phyloP scores from a whole-genome alignment of 2,113 vertebrate genomes.

The Pelobates fuscus region DNA sequence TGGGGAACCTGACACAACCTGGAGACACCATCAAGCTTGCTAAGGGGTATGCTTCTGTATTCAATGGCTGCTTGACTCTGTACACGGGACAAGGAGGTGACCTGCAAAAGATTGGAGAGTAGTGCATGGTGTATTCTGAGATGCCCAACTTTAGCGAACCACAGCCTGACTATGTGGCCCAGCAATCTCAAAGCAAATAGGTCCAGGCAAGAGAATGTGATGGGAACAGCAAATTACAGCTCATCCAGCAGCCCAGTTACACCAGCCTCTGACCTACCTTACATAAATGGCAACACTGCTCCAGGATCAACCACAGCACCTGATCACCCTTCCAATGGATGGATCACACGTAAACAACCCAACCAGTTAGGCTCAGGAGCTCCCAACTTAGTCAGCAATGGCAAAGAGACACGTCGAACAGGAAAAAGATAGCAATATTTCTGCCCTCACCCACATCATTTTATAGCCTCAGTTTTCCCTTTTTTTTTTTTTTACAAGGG shows the following conservation, averaged over 20 bases:
- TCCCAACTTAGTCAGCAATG: constrained; percentile 68
- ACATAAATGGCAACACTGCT: constrained; percentile 70
- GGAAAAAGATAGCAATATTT: constrained; percentile 71
- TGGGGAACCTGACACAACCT: constrained; percentile 78
- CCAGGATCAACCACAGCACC: constrained; percentile 56
- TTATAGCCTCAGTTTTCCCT: too few relatives aligned
- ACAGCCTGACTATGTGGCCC: constrained; percentile 74
- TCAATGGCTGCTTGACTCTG: constrained; percentile 80
- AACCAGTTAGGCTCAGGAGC: constrained; percentile 59
- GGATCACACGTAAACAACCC: constrained; percentile 68
- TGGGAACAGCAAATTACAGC: constrained; percentile 28
- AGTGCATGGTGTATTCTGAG: constrained; percentile 84
- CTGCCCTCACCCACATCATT: background rate
- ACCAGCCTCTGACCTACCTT: constrained; percentile 66
- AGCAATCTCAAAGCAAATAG: constrained; percentile 64
- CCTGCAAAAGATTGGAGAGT: constrained; percentile 84
- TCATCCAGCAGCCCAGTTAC: constrained; percentile 16
- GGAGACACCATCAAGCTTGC: constrained; percentile 83
- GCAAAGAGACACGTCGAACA: constrained; percentile 76
- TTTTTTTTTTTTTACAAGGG: too few relatives aligned
- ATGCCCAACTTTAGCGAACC: constrained; percentile 83
- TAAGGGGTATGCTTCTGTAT: constrained; percentile 81
- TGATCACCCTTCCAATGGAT: constrained; percentile 62
- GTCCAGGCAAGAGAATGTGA: constrained; percentile 48
- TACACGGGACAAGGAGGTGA: constrained; percentile 82